Percentiles rank a stretch among this genome's conserved stretches.
These are phyloP conservation scores for Hedya salicella DNA, from an alignment of 2,888 invertebrate genomes.

Conservation along the genomic window DNA sequence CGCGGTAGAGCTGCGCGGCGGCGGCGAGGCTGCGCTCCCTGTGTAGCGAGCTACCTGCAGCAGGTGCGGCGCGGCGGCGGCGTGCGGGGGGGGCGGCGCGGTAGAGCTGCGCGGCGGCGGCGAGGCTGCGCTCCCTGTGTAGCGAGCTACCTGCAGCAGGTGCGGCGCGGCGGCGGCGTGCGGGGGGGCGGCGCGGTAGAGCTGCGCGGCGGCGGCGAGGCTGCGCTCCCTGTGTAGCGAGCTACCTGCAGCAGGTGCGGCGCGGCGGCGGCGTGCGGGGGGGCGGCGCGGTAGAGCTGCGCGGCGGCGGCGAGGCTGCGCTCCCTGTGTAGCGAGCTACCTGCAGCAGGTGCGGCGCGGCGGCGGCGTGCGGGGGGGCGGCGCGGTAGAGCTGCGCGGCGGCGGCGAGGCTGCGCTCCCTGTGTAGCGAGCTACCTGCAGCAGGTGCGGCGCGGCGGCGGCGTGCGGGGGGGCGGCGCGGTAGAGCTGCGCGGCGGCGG, in stretches of 20 bases:
- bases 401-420: no score
- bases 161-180: conserved; percentile 46
- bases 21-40: no score
- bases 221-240: no score
- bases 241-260: conserved; percentile 55
- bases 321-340: conserved; percentile 41
- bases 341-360: conserved; percentile 54
- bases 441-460: conserved; percentile 48
- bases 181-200: not conserved
- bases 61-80: conserved; percentile 48
- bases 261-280: conserved; percentile 40
- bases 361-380: not conserved
- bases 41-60: no score
- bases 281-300: no score
- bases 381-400: no score
- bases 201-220: no score
- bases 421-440: conserved; percentile 51
- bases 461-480: not conserved
- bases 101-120: conserved; percentile 46
- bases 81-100: not conserved
- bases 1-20: no score
- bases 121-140: no score
- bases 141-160: conserved; percentile 53
- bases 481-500: conserved; percentile 46
- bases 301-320: no score